These are phyloP conservation scores for Garrulus glandarius DNA, from an alignment of 2,797 vertebrate species.

Conservation along the genomic window DNA sequence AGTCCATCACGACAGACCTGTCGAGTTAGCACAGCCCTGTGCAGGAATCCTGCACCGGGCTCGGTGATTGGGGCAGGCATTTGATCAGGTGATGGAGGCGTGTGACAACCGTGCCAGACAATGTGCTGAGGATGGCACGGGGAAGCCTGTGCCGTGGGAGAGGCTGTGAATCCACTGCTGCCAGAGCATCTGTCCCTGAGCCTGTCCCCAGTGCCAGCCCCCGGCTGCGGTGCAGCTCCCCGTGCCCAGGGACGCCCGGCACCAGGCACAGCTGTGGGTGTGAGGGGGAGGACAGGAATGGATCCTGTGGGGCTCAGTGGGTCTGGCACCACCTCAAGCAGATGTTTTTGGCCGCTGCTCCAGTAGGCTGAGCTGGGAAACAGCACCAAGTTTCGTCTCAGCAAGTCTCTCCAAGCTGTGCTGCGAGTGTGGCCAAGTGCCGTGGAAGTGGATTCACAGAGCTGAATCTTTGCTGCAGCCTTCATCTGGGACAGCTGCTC, in stretches of 20 bases:
- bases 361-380: background rate
- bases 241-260: background rate
- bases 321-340: background rate
- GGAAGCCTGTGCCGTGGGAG: background rate
- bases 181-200: background rate
- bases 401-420: background rate
- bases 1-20: background rate
- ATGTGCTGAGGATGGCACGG: rapidly evolving
- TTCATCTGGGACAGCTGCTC: background rate
- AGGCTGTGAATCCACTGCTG: background rate
- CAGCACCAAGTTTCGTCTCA: background rate
- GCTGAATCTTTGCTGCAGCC: background rate
- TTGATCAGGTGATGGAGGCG: background rate
- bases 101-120: background rate
- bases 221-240: background rate
- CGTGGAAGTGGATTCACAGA: background rate
- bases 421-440: background rate
- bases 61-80: background rate
- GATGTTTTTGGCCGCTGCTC: background rate
- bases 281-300: background rate
- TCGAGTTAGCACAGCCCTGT: background rate
- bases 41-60: background rate
- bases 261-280: background rate
- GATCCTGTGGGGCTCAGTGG: background rate
- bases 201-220: background rate